Evolutionary conservation across 2,797 vertebrate species (phyloP).

Genomic region (Leuciscus waleckii): DNA sequence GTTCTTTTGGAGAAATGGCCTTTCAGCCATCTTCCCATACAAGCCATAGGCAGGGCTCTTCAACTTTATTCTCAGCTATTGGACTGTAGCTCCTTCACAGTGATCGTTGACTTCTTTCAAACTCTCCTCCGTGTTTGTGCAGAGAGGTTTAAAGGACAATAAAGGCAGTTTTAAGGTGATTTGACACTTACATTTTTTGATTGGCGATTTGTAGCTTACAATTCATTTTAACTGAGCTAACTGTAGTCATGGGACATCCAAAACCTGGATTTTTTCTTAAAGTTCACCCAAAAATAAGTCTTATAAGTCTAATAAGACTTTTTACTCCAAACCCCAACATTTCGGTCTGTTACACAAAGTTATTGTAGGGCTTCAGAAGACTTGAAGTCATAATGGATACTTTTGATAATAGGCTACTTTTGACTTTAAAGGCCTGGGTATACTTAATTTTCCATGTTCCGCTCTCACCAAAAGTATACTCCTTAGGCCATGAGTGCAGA

Average conservation of each 20-base stretch:
- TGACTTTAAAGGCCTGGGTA: neutral
- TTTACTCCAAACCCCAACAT: neutral
- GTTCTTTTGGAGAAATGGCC: neutral
- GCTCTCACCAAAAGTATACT: too few species aligned
- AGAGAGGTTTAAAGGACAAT: constrained; percentile 1
- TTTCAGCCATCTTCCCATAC: neutral
- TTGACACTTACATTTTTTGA: neutral
- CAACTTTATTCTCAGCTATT: neutral
- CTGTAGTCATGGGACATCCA: neutral
- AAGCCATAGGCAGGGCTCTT: neutral
- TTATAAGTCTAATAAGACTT: too few species aligned
- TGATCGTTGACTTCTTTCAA: neutral
- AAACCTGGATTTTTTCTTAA: neutral
- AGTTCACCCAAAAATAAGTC: neutral
- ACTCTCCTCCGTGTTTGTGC: neutral
- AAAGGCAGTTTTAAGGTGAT: neutral
- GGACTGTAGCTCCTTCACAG: neutral
- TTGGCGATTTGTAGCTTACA: neutral
- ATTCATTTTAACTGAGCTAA: neutral
- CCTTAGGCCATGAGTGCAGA: neutral
- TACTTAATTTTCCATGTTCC: too few species aligned
- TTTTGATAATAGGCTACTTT: neutral
- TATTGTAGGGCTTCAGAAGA: neutral
- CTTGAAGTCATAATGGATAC: neutral
- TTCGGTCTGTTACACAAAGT: neutral